Evolutionary conservation across 2,113 vertebrate genomes (phyloP).

Genomic region (Aptenodytes patagonicus): DNA sequence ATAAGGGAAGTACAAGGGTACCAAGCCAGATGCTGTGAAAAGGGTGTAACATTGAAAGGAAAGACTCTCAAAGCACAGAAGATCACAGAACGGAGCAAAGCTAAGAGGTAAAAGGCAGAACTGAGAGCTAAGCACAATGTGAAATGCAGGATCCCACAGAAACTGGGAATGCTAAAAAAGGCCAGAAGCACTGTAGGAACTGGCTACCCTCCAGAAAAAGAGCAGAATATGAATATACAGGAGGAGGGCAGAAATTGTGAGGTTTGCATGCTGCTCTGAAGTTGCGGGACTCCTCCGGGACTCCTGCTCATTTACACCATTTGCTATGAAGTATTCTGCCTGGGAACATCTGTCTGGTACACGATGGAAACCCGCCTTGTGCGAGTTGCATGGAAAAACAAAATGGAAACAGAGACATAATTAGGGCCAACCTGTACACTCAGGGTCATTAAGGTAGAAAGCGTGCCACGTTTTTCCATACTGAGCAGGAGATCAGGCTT

Average conservation of each 20-base stretch:
- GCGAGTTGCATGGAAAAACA: neutral
- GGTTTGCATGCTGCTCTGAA: neutral
- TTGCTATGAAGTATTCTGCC: neutral
- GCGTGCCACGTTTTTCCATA: neutral
- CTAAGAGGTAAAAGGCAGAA: slow-evolving; percentile 2
- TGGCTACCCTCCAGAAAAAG: neutral
- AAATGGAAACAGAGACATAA: neutral
- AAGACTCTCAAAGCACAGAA: neutral
- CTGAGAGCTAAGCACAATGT: neutral
- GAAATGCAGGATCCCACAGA: neutral
- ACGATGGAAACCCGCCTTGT: rapidly evolving
- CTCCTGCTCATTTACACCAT: neutral
- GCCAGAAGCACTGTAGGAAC: neutral
- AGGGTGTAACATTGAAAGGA: neutral
- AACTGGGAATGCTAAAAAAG: neutral
- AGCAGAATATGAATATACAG: neutral
- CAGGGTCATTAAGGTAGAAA: neutral
- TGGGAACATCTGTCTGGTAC: neutral
- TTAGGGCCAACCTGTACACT: neutral
- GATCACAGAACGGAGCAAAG: neutral
- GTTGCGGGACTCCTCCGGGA: neutral
- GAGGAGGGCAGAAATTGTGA: neutral
- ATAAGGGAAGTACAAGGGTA: neutral
- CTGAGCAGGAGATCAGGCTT: neutral
- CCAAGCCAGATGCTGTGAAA: neutral